Evolutionary conservation across 2,888 invertebrate species (phyloP).

Genomic region (Sericinus montela): DNA sequence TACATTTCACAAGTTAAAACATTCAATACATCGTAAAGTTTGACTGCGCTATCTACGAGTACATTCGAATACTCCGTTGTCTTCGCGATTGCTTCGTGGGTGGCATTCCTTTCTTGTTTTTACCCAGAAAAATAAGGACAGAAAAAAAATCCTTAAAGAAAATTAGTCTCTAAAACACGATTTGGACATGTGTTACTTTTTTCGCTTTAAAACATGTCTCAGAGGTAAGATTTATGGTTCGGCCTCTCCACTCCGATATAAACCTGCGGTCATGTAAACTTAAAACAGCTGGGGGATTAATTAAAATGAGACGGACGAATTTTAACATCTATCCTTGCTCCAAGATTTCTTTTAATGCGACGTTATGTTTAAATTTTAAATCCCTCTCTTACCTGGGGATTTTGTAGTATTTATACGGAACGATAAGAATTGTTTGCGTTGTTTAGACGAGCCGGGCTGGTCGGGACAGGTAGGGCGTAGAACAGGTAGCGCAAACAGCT

Average conservation of each 20-base stretch:
- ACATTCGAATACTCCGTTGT: slow-evolving; percentile 30
- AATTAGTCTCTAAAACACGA: slow-evolving; percentile 76
- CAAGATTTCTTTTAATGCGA: slow-evolving; percentile 29
- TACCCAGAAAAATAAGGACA: slow-evolving; percentile 32
- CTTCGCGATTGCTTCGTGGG: slow-evolving; percentile 61
- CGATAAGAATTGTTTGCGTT: slow-evolving; percentile 62
- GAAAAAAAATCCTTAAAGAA: slow-evolving; percentile 62
- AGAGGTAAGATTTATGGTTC: slow-evolving; percentile 65
- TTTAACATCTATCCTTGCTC: slow-evolving; percentile 20
- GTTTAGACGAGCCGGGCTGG: slow-evolving; percentile 27
- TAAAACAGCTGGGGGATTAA: slow-evolving; percentile 46
- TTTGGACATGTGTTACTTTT: slow-evolving; percentile 76
- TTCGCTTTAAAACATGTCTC: slow-evolving; percentile 71
- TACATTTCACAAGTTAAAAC: background rate
- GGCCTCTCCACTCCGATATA: slow-evolving; percentile 49
- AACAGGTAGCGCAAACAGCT: slow-evolving; percentile 73
- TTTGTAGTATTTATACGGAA: slow-evolving; percentile 60
- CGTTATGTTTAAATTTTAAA: slow-evolving; percentile 58
- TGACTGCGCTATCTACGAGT: slow-evolving; percentile 41
- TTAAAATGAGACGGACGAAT: slow-evolving; percentile 40
- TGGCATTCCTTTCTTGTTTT: slow-evolving; percentile 59
- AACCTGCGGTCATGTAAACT: slow-evolving; percentile 59
- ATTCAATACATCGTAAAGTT: slow-evolving; percentile 19
- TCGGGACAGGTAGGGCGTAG: slow-evolving; percentile 57
- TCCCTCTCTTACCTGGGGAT: slow-evolving; percentile 45